Evolutionary conservation across 2,888 invertebrate genomes (phyloP), one percentile per base, ranked within the genome.

Genomic region (Drosophila quasianomalipes): DNA sequence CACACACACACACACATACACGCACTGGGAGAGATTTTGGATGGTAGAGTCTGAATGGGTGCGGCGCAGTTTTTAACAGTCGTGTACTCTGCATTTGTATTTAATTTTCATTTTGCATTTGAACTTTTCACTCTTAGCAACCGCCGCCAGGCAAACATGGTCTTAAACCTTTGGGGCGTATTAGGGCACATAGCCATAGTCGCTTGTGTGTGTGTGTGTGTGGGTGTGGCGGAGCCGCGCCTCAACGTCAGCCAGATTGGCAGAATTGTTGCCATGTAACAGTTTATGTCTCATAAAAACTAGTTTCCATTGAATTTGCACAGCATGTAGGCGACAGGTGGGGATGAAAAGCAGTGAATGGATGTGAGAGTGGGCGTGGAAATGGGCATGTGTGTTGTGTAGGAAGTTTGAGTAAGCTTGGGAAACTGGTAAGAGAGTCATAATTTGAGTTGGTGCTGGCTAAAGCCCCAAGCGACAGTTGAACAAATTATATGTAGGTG

Each of bases 31-130:
- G 19, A 28, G 33, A 16, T 3, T 22, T 4, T 26, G 33, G 28
- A 30, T 28, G 4, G 41, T 39, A 47, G 49, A 60, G 47, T 61
- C 49, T 35, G 47, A 65, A 33, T 61, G 26, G 53, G 64, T 53
- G 26, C 53, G 61, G 47, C 57, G 63, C 52, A 58, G 61, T 64
- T 79, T 70, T 52, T 52, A 63, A 49, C 53, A 37, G 66, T 71
- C 59, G 52, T 62, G 74, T 86, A 81, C 89, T 86, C 90, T 79
- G 79, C 87, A 89, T 89, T 89, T 86, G 82, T 86, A 86, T 90
- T 86, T 86, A 90, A 89, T 86, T 85, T 89, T 89, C 87, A 86
- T 90, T 90, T 89, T 86, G 85, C 87, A 86, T 89, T 86, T 86
- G 73, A 89, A 79, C 90, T 90, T 89, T 86, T 88, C 75, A 69